phyloP scores from a whole-genome alignment of 2,888 invertebrate species.

The Cataglyphis cursor region DNA sequence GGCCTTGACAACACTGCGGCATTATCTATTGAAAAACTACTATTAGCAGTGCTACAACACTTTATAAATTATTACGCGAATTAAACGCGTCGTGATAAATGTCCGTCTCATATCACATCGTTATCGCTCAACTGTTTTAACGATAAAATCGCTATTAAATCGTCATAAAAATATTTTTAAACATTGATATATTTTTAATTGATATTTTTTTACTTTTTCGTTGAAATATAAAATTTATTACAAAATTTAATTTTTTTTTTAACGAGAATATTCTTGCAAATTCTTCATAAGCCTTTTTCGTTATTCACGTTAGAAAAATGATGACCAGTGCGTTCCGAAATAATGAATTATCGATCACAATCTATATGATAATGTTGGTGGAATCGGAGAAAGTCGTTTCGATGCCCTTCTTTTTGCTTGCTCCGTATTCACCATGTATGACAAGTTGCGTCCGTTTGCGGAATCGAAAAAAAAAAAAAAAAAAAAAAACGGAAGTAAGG shows the following conservation, averaged over 20 bases:
- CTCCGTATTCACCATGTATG: slow-evolving; percentile 44
- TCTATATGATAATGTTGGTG: slow-evolving; percentile 77
- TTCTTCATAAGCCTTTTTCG: slow-evolving; percentile 20
- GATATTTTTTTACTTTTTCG: too few species aligned
- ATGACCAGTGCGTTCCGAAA: slow-evolving; percentile 35
- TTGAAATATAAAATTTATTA: background rate
- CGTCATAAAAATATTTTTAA: slow-evolving; percentile 8
- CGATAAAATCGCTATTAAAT: background rate
- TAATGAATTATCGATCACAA: slow-evolving; percentile 71
- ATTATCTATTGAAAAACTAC: slow-evolving; percentile 55
- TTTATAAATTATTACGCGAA: slow-evolving; percentile 47
- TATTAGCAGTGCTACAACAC: slow-evolving; percentile 29
- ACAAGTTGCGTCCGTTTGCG: slow-evolving; percentile 39
- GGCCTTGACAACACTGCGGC: slow-evolving; percentile 4
- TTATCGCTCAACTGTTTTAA: background rate
- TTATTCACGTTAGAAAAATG: slow-evolving; percentile 39
- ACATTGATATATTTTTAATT: background rate
- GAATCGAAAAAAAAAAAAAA: slow-evolving; percentile 32
- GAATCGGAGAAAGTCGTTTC: slow-evolving; percentile 58
- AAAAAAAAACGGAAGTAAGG: slow-evolving; percentile 19
- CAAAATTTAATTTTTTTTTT: background rate
- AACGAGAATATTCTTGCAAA: background rate
- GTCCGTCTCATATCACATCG: background rate
- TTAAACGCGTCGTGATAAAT: background rate
- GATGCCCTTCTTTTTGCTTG: slow-evolving; percentile 21